phyloP scores from a whole-genome alignment of 2,888 invertebrate genomes.

The Tenthredo distinguenda region DNA sequence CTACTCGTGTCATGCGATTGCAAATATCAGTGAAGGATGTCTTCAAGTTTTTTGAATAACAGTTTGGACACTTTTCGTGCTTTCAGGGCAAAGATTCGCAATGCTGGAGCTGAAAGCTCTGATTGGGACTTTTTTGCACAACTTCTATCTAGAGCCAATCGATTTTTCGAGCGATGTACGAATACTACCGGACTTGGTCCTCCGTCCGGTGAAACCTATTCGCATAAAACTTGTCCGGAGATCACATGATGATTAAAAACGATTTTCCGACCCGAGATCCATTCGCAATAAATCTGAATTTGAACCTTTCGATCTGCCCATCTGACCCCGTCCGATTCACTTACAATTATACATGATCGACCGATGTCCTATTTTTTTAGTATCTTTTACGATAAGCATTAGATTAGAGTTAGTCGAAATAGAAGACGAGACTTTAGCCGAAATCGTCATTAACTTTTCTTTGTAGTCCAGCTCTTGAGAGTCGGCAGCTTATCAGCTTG shows the following conservation, averaged over 20 bases:
- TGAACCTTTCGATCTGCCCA: too few relatives aligned
- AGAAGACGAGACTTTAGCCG: not conserved
- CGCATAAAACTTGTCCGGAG: constrained; percentile 57
- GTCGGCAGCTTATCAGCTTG: not conserved
- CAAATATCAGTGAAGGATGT: not conserved
- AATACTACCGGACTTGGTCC: constrained; percentile 62
- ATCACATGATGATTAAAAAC: not conserved
- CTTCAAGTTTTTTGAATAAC: not conserved
- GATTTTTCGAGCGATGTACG: constrained; percentile 63
- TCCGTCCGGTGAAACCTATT: constrained; percentile 63
- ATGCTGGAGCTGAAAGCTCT: constrained; percentile 69
- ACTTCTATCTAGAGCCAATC: constrained; percentile 67
- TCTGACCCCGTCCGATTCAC: too few relatives aligned
- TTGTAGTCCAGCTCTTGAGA: not conserved
- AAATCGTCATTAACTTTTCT: not conserved
- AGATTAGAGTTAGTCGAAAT: not conserved
- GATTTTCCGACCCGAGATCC: too few relatives aligned
- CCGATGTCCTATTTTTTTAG: too few relatives aligned
- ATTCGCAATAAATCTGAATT: too few relatives aligned
- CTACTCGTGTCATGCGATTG: not conserved
- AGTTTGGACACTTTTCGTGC: not conserved
- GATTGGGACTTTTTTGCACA: constrained; percentile 62
- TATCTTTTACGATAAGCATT: too few relatives aligned
- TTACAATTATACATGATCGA: too few relatives aligned
- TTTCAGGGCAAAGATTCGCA: constrained; percentile 66